These are phyloP conservation scores for Gymnosoma rotundatum DNA, from an alignment of 2,888 invertebrate species.

Conservation along the genomic window DNA sequence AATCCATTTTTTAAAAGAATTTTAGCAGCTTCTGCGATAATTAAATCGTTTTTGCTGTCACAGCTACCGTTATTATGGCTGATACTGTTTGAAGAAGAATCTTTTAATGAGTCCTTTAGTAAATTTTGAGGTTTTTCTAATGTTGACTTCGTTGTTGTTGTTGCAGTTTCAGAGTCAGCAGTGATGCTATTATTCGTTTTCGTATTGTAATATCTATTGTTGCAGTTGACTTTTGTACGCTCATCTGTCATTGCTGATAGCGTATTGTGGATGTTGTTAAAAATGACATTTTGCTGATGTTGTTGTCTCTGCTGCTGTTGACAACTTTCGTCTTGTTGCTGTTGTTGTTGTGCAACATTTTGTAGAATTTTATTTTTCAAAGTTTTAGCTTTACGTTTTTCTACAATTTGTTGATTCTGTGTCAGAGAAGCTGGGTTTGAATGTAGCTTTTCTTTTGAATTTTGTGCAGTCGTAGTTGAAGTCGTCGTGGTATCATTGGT, in stretches of 20 bases:
- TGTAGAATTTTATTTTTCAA: conserved; percentile 74
- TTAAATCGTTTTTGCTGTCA: conserved; percentile 73
- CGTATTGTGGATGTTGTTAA: conserved; percentile 84
- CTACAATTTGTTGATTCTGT: conserved; percentile 71
- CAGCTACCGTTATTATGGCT: conserved; percentile 62
- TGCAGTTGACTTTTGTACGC: conserved; percentile 80
- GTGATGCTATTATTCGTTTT: conserved; percentile 80
- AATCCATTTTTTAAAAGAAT: conserved; percentile 79
- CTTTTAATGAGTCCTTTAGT: conserved; percentile 75
- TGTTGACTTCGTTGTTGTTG: conserved; percentile 57
- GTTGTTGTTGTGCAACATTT: conserved; percentile 69
- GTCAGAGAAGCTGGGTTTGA: conserved; percentile 23
- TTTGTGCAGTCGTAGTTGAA: conserved; percentile 64
- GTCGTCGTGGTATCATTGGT: conserved; percentile 65
- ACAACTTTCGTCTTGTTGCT: conserved; percentile 70
- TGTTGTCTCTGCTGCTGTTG: conserved; percentile 40
- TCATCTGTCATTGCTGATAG: conserved; percentile 86
- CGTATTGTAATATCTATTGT: conserved; percentile 87
- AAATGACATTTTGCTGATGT: conserved; percentile 64
- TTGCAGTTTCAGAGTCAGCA: conserved; percentile 64
- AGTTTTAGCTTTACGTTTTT: conserved; percentile 73
- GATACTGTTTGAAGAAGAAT: conserved; percentile 61
- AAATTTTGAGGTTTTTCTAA: conserved; percentile 70
- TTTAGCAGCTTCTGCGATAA: conserved; percentile 78
- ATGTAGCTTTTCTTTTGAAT: conserved; percentile 70